Evolutionary conservation across 1,140 invertebrate species (phyloP).

Genomic region (Metopolophium dirhodum): DNA sequence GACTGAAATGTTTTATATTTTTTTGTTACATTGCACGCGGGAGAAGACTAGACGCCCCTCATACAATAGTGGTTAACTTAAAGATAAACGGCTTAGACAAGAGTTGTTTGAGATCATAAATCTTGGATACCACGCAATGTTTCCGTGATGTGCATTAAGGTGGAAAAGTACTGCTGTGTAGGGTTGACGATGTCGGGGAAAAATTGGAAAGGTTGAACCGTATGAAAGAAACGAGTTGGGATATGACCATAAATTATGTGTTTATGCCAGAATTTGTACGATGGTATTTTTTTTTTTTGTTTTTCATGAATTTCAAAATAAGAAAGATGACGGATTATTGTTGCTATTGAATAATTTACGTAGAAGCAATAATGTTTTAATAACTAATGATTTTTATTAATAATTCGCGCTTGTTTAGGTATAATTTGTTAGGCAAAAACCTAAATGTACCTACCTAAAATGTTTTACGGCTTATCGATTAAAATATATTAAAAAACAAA

Average conservation of each 20-base stretch:
- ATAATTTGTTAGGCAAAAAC: background rate
- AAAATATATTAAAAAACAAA: background rate
- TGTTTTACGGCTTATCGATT: background rate
- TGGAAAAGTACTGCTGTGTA: slow-evolving; percentile 11
- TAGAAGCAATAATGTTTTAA: background rate
- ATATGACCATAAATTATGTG: slow-evolving; percentile 29
- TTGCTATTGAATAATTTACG: background rate
- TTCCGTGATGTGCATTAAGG: slow-evolving; percentile 16
- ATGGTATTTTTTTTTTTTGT: background rate
- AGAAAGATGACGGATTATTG: background rate
- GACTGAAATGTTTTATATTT: background rate
- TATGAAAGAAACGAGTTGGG: background rate
- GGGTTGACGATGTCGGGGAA: slow-evolving; percentile 24
- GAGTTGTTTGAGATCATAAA: slow-evolving; percentile 29
- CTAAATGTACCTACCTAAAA: too few relatives aligned
- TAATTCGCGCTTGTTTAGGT: background rate
- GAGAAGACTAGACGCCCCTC: background rate
- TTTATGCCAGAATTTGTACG: background rate
- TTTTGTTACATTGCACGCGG: background rate
- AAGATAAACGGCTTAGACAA: slow-evolving; percentile 34
- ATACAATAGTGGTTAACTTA: background rate
- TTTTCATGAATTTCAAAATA: slow-evolving; percentile 23
- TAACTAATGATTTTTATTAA: background rate
- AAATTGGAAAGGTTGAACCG: slow-evolving; percentile 12
- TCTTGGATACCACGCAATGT: background rate